These are phyloP conservation scores for Lemur catta DNA, from an alignment of 2,797 vertebrate species.

Conservation along the genomic window DNA sequence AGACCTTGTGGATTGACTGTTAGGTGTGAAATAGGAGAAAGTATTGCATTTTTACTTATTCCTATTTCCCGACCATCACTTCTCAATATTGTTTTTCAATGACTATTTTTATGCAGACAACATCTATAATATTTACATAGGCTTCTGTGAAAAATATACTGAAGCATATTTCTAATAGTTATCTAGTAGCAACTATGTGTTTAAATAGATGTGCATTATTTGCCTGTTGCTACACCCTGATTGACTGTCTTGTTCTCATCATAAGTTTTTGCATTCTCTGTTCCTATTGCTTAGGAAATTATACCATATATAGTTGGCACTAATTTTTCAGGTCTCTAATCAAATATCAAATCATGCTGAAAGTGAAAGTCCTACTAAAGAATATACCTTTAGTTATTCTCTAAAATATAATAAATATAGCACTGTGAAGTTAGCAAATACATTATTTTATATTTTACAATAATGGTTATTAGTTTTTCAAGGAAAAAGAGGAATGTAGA, in stretches of 20 bases:
- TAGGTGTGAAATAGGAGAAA: neutral
- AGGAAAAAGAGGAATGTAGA: neutral
- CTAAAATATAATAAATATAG: neutral
- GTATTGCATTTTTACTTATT: neutral
- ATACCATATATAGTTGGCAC: accelerated
- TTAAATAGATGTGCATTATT: neutral
- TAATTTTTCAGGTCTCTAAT: neutral
- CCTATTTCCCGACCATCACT: neutral
- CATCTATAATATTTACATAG: neutral
- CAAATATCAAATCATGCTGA: neutral
- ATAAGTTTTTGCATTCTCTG: neutral
- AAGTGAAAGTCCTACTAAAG: neutral
- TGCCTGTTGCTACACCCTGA: neutral
- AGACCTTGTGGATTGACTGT: neutral
- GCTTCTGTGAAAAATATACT: neutral
- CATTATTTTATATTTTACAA: neutral
- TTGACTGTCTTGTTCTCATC: neutral
- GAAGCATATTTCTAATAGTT: neutral
- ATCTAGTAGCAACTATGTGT: neutral
- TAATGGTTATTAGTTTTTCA: neutral
- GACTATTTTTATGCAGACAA: neutral
- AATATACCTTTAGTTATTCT: neutral
- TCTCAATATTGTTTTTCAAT: neutral
- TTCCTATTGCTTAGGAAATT: neutral
- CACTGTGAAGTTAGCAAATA: neutral